Evolutionary conservation across 2,888 invertebrate species (phyloP), one percentile per base, ranked within the genome.

Genomic region (Patella ulyssiponensis): DNA sequence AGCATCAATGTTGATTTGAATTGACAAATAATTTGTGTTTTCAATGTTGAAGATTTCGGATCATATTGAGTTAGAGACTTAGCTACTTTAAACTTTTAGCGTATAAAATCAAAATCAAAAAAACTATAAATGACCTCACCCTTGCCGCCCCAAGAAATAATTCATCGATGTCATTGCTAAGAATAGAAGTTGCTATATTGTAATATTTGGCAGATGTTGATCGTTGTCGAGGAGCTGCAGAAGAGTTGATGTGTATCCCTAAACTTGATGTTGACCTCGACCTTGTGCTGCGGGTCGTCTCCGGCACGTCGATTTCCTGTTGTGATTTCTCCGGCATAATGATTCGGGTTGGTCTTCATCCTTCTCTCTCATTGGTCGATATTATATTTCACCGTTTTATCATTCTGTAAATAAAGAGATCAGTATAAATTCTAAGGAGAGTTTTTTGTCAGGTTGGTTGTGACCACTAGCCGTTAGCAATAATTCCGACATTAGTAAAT

Each of bases 111-210:
- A 3, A 52, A 17, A 51, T 44, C 51, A 5, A 56, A 17, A 12
- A 4, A 15, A 17, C 12, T 14, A 54, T 33, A 69, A 20, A 23
- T 5, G 14, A 27, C 76, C 86, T 82, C 79, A 89, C 89, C 84
- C 87, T 86, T 3, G 89, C 89, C 56, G 89, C 88, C 58, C 83
- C 85, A 14, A 90, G 81, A 74, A 89, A 88, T 53, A 88, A 79
- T 44, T 88, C 88, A 71, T 88, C 88, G 33, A 90, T 74, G 77
- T 90, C 88, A 54, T 75, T 79, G 2, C 86, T 83, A 56, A 89
- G 81, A 44, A 89, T 81, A 75, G 87, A 86, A 64, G 87, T 85
- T 52, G 89, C 88, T 71, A 89, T 88, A 81, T 89, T 88, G 83
- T 88, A 87, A 74, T 89, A 88, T 77, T 85, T 85, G 11, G 82